Evolutionary conservation across 2,888 invertebrate genomes (phyloP), one percentile per base, ranked within the genome.

Genomic region (Andrena praecox): DNA sequence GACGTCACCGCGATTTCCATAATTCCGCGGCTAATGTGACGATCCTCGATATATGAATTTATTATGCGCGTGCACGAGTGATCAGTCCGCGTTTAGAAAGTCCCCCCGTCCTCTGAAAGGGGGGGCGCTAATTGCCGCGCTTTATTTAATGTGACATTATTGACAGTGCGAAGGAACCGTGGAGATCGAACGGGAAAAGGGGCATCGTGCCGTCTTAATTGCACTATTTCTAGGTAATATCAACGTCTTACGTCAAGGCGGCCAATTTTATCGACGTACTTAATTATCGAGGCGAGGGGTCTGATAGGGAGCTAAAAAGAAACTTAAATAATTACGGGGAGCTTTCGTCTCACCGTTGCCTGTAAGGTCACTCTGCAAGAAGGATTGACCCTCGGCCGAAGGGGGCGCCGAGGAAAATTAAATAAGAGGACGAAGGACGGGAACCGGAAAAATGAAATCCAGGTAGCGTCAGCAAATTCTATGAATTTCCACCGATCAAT

Each of bases 211-310:
- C 60, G 50, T 79, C 64, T 81, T 79, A 69, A 79, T 81, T 69
- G 64, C 73, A 48, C 73, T 81, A 81, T 81, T 81, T 66, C 80
- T 66, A 80, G 75, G 52, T 52, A 82, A 75, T 68, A 80, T 63
- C 70, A 71, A 69, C 72, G 79, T 78, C 73, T 81, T 72, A 73
- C 68, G 73, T 60, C 73, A 70, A 31, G 69, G 54, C 68, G 27
- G 64, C 81, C 69, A 81, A 79, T 73, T 80, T 66, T 80, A 82
- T 80, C 80, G 80, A 82, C 80, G 60, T 80, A 71, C 66, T 80
- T 74, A 80, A 81, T 80, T 70, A 76, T 68, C 52, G 67, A 64
- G 67, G 59, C 70, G 66, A 62, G 52, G 29, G 52, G 74, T 66
- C 59, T 66, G 80, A 79, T 75, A 56, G 80, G 33, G 31, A 68